Conservation (phyloP, 2,113 vertebrate genomes). For the Caranx ignobilis region DNA sequence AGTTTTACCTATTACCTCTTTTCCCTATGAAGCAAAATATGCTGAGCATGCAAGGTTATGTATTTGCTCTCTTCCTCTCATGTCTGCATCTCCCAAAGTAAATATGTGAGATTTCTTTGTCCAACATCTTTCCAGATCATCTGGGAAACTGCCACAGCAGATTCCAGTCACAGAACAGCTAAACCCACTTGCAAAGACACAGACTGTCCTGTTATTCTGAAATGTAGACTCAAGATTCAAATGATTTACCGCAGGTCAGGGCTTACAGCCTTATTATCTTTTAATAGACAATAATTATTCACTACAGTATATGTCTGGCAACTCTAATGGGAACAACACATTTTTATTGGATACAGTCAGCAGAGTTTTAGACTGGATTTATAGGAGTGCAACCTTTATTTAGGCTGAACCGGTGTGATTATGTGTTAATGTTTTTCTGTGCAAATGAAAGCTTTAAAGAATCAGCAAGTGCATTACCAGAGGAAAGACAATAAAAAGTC, state of each 20-base stretch:
- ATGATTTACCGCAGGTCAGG: slow-evolving; percentile 13
- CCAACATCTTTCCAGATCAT: slow-evolving; percentile 34
- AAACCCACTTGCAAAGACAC: not conserved
- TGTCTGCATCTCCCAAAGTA: slow-evolving; percentile 27
- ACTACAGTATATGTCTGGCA: not conserved
- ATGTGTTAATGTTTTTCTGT: not conserved
- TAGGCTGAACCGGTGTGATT: not conserved
- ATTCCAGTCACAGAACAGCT: slow-evolving; percentile 1
- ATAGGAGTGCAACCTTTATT: not conserved
- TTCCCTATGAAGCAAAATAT: slow-evolving; percentile 24
- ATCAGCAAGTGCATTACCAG: not conserved
- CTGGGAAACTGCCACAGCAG: slow-evolving; percentile 12
- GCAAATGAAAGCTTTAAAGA: not conserved
- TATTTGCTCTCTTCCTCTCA: slow-evolving; percentile 13
- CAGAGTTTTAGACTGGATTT: slow-evolving; percentile 19
- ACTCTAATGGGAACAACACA: not conserved
- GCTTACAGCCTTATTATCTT: slow-evolving; percentile 33
- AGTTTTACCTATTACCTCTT: slow-evolving; percentile 36
- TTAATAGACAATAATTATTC: not conserved
- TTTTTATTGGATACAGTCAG: slow-evolving; percentile 2
- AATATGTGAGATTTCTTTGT: slow-evolving; percentile 43
- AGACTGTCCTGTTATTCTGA: not conserved
- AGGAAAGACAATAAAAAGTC: not conserved
- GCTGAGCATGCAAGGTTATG: slow-evolving; percentile 33
- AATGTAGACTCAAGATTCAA: not conserved